Evolutionary conservation across 1,140 invertebrate genomes (phyloP).

Genomic region (Diploscapter pachys): DNA sequence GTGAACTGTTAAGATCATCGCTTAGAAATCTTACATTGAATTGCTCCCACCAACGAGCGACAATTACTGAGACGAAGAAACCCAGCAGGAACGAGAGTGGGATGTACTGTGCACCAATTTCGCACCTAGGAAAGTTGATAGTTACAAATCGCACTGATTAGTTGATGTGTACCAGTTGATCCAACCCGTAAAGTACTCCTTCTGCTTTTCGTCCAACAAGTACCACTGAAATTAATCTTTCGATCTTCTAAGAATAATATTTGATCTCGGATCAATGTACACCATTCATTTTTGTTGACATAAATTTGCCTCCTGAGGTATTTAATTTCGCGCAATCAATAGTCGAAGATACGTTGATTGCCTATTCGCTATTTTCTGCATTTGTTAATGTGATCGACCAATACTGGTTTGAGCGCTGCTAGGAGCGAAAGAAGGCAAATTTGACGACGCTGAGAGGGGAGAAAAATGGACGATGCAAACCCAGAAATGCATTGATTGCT

Average conservation of each 20-base stretch:
- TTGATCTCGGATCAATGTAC: too few relatives aligned
- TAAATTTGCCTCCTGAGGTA: too few relatives aligned
- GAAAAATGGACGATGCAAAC: too few relatives aligned
- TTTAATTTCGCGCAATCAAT: too few relatives aligned
- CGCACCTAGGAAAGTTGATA: constrained; percentile 31
- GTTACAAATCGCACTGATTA: constrained; percentile 33
- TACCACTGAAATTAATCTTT: constrained; percentile 47
- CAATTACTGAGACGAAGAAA: constrained; percentile 59
- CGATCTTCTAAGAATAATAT: background rate
- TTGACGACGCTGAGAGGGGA: too few relatives aligned
- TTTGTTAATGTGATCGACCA: too few relatives aligned
- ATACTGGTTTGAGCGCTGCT: too few relatives aligned
- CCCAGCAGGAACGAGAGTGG: constrained; percentile 56
- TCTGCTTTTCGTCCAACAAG: constrained; percentile 56
- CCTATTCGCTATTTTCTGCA: too few relatives aligned
- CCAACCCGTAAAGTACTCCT: constrained; percentile 59
- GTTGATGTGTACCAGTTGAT: constrained; percentile 44
- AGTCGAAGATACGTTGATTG: too few relatives aligned
- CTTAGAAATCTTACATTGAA: constrained; percentile 23
- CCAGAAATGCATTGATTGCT: background rate
- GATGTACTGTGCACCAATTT: constrained; percentile 56
- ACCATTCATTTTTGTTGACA: too few relatives aligned
- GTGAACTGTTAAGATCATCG: constrained; percentile 57
- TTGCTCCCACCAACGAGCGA: constrained; percentile 45
- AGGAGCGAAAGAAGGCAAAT: too few relatives aligned